Evolutionary conservation across 2,797 vertebrate species (phyloP).

Genomic region (Petrocephalus sullivani): DNA sequence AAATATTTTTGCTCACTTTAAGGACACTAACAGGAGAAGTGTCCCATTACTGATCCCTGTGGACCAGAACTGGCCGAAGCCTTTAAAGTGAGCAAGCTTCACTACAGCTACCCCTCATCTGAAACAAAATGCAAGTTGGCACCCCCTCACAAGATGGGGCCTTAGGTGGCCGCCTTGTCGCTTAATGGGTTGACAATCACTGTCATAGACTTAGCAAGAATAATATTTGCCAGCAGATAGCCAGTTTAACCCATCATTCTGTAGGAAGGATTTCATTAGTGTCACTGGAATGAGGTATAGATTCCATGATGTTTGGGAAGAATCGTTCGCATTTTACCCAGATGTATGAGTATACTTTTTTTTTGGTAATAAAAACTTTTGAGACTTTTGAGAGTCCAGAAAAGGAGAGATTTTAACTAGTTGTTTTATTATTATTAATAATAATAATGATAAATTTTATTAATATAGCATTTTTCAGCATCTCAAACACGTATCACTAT

Average conservation of each 20-base stretch:
- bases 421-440: background rate
- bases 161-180: background rate
- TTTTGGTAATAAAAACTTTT: background rate
- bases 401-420: background rate
- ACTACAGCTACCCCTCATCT: background rate
- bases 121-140: background rate
- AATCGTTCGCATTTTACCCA: background rate
- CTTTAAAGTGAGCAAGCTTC: background rate
- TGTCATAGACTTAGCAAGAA: background rate
- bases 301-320: background rate
- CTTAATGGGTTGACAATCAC: background rate
- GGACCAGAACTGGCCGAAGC: background rate
- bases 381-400: background rate
- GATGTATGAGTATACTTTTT: background rate
- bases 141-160: background rate
- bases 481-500: background rate
- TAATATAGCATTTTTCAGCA: too few relatives aligned
- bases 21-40: background rate
- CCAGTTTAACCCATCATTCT: background rate
- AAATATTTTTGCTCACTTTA: background rate
- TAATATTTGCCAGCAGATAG: background rate
- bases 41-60: background rate
- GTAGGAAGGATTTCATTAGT: background rate
- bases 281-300: background rate
- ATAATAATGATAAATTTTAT: too few relatives aligned